These are phyloP conservation scores for Subacronicta megacephala DNA, from an alignment of 2,888 invertebrate species.

Conservation along the genomic window DNA sequence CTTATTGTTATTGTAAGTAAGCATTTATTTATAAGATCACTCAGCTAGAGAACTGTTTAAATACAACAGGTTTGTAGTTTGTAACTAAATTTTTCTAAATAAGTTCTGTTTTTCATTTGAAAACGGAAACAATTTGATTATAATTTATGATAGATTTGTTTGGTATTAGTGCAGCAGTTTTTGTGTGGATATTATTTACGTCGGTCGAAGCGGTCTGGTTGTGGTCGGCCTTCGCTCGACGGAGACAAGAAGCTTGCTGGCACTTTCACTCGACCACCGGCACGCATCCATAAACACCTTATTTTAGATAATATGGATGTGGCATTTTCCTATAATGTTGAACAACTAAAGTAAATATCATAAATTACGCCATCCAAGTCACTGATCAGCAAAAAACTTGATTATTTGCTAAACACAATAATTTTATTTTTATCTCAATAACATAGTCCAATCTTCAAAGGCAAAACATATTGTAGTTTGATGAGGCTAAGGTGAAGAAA, in stretches of 20 bases:
- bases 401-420: not conserved
- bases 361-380: not conserved
- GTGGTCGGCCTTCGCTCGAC: conserved; percentile 84
- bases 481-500: not conserved
- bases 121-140: conserved; percentile 12
- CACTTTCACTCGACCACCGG: conserved; percentile 84
- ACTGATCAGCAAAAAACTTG: not conserved
- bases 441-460: not conserved
- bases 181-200: conserved; percentile 73
- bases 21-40: too few species aligned
- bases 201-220: conserved; percentile 69
- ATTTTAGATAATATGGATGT: conserved; percentile 68
- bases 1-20: too few species aligned
- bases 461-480: not conserved
- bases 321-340: conserved; percentile 59
- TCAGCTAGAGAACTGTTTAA: too few species aligned
- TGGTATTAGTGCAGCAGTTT: conserved; percentile 61
- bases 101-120: conserved; percentile 3
- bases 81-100: conserved; percentile 8
- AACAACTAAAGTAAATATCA: too few species aligned
- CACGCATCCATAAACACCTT: conserved; percentile 67
- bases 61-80: not conserved
- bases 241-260: conserved; percentile 79
- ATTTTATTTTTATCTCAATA: not conserved
- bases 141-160: conserved; percentile 32